Percentiles rank a stretch among this genome's conserved stretches.
Evolutionary conservation across 1,140 invertebrate species (phyloP).

Genomic region (Drosophila pallidifrons): DNA sequence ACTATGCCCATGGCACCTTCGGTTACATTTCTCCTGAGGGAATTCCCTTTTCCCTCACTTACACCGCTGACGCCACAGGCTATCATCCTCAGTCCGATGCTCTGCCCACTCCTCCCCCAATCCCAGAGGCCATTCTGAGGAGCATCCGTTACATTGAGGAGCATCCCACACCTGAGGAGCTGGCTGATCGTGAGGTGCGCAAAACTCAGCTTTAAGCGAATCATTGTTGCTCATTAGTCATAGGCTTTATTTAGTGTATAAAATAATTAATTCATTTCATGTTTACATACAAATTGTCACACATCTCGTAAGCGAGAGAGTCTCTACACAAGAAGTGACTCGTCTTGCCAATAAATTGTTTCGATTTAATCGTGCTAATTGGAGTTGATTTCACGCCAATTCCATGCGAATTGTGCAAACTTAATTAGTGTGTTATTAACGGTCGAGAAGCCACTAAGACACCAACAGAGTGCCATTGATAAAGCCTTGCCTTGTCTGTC

Average conservation of each 20-base stretch:
- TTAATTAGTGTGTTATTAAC: slow-evolving; percentile 61
- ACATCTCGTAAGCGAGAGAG: slow-evolving; percentile 5
- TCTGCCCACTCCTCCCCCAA: slow-evolving; percentile 87
- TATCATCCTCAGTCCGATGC: slow-evolving; percentile 85
- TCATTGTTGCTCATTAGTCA: background rate
- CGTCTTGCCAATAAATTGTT: slow-evolving; percentile 36
- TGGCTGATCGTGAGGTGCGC: slow-evolving; percentile 67
- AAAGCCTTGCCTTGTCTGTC: slow-evolving; percentile 38
- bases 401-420: slow-evolving; percentile 44
- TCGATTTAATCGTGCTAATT: slow-evolving; percentile 48
- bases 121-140: slow-evolving; percentile 83
- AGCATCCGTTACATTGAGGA: slow-evolving; percentile 50
- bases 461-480: slow-evolving; percentile 23
- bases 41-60: slow-evolving; percentile 84
- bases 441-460: slow-evolving; percentile 22
- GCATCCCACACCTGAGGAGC: slow-evolving; percentile 73
- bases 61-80: slow-evolving; percentile 87
- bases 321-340: slow-evolving; percentile 4
- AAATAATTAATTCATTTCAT: slow-evolving; percentile 2
- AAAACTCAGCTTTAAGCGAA: slow-evolving; percentile 57
- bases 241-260: background rate
- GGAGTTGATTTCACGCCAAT: slow-evolving; percentile 55
- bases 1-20: slow-evolving; percentile 43
- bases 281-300: slow-evolving; percentile 1
- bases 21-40: slow-evolving; percentile 78